Conservation (phyloP, 2,888 invertebrate genomes). For the Liopterus haemorrhoidalis region DNA sequence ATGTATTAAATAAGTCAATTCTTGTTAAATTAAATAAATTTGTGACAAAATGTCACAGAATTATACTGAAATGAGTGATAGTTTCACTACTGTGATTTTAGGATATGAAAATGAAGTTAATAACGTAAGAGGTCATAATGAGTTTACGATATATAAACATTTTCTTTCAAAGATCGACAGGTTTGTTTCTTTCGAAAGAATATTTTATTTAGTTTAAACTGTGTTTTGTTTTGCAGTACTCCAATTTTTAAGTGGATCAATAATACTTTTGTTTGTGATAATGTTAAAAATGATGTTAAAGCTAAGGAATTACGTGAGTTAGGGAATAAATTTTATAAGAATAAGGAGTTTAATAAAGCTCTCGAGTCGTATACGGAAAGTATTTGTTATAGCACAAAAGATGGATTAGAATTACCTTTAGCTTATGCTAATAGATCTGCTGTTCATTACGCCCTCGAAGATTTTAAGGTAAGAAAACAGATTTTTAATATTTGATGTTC, state of each 20-base stretch:
- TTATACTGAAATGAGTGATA: no score
- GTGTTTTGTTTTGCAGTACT: constrained; percentile 37
- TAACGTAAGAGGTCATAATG: no score
- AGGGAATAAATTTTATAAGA: constrained; percentile 57
- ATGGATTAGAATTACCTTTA: constrained; percentile 53
- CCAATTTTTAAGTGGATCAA: constrained; percentile 41
- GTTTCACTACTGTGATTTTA: no score
- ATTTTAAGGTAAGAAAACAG: constrained; percentile 50
- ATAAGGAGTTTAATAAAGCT: constrained; percentile 50
- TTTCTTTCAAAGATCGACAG: no score
- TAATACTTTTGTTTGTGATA: constrained; percentile 36
- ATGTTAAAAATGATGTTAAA: constrained; percentile 38
- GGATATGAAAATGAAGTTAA: no score
- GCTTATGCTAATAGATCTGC: constrained; percentile 68
- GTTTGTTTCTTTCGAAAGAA: no score
- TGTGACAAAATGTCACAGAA: no score
- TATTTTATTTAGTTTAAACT: no score
- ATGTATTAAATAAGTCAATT: no score
- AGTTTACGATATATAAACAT: no score
- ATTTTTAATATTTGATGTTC: not conserved
- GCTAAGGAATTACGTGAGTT: constrained; percentile 44
- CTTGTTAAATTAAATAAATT: no score
- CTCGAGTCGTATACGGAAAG: constrained; percentile 58
- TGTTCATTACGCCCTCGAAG: constrained; percentile 53
- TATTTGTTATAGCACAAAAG: constrained; percentile 53